Evolutionary conservation across 2,797 vertebrate species (phyloP).

Genomic region (Varecia variegata): DNA sequence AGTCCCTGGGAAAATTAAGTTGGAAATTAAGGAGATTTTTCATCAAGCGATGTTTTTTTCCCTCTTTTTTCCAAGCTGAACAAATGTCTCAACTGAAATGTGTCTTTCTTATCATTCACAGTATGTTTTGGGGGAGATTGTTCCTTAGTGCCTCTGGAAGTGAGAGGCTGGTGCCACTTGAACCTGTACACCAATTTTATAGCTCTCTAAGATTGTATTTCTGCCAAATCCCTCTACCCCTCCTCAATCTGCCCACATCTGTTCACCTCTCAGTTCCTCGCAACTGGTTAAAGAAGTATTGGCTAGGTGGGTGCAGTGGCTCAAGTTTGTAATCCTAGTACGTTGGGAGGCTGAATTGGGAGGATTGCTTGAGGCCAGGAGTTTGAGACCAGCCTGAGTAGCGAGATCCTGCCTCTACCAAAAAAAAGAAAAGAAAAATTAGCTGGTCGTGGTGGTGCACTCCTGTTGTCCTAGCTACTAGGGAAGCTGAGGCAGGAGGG

Average conservation of each 20-base stretch:
- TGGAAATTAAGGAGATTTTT: constrained; percentile 71
- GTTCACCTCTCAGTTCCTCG: constrained; percentile 39
- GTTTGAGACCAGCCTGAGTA: not conserved
- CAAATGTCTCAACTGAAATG: constrained; percentile 60
- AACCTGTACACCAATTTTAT: not conserved
- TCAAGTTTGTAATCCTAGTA: not conserved
- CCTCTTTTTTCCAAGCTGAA: constrained; percentile 72
- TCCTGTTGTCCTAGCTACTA: not conserved
- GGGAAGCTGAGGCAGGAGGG: not conserved
- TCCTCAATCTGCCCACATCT: not conserved
- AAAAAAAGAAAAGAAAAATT: not conserved
- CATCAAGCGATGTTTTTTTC: constrained; percentile 65
- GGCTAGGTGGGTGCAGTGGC: not conserved
- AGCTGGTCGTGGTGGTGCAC: not conserved
- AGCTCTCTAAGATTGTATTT: constrained; percentile 43
- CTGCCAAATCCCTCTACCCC: not conserved
- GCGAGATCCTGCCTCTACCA: not conserved
- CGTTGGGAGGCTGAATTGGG: not conserved
- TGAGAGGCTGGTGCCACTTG: not conserved
- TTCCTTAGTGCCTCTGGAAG: not conserved
- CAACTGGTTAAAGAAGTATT: not conserved
- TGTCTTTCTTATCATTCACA: not conserved
- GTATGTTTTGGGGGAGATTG: not conserved
- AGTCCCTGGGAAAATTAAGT: constrained; percentile 65
- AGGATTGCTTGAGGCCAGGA: not conserved